These are phyloP conservation scores for Bergia sp. DNA, from an alignment of 92 coral and sea anemone genomes.

Conservation along the genomic window DNA sequence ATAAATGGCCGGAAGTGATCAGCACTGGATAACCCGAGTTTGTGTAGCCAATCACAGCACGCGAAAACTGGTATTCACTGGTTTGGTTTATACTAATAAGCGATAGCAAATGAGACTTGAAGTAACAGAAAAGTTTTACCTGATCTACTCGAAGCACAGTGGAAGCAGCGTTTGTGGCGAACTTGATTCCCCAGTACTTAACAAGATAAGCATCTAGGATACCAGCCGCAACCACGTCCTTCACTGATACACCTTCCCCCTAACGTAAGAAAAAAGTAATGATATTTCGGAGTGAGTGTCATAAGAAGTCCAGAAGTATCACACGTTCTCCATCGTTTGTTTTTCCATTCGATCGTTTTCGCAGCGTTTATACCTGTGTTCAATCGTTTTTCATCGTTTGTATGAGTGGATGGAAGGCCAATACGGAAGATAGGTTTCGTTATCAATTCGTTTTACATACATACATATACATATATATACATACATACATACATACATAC, in stretches of 20 bases:
- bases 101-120: not conserved
- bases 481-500: too few relatives aligned
- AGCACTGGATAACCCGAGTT: too few relatives aligned
- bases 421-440: too few relatives aligned
- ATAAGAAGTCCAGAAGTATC: not conserved
- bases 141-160: slow-evolving; percentile 96
- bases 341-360: too few relatives aligned
- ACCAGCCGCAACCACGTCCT: slow-evolving; percentile 85
- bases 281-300: not conserved
- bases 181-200: slow-evolving; percentile 89
- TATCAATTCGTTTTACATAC: too few relatives aligned
- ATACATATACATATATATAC: too few relatives aligned
- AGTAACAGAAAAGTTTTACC: slow-evolving; percentile 46
- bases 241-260: slow-evolving; percentile 88
- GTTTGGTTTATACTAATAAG: not conserved
- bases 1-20: too few relatives aligned
- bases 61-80: too few relatives aligned
- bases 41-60: too few relatives aligned
- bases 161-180: slow-evolving; percentile 91
- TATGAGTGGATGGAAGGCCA: too few relatives aligned
- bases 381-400: too few relatives aligned
- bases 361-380: too few relatives aligned
- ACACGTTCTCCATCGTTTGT: not conserved
- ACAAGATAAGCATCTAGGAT: slow-evolving; percentile 78
- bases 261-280: slow-evolving; percentile 18